Conservation (phyloP, 30 jellyfish, hydroid and myxozoan genomes). For the Hydra vulgaris region DNA sequence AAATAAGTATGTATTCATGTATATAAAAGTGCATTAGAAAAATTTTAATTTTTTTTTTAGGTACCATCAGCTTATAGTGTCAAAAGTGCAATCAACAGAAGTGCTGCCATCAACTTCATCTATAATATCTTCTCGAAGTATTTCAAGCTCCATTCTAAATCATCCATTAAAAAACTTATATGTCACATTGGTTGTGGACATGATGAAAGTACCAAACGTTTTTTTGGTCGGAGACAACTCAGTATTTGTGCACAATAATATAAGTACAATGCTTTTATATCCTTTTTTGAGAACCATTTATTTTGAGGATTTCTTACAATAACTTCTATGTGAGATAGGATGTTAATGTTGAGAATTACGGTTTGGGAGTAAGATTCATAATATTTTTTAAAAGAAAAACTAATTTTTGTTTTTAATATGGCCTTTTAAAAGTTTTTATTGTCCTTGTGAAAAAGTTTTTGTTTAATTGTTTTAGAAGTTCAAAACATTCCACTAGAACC, state of each 20-base stretch:
- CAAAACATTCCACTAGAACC: conserved; percentile 1
- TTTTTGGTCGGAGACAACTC: background rate
- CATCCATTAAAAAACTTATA: background rate
- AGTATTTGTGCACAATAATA: background rate
- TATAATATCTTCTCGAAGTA: background rate
- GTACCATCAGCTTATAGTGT: background rate
- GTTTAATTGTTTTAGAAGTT: background rate
- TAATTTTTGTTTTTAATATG: background rate
- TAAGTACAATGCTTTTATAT: background rate
- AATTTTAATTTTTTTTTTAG: too few relatives aligned
- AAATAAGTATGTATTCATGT: too few relatives aligned
- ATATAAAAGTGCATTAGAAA: too few relatives aligned
- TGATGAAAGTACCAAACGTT: background rate
- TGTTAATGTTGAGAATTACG: too few relatives aligned
- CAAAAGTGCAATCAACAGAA: background rate
- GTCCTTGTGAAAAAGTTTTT: background rate
- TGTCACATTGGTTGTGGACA: background rate
- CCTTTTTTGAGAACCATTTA: background rate
- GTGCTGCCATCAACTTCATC: background rate
- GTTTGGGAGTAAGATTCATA: too few relatives aligned
- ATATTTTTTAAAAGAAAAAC: too few relatives aligned
- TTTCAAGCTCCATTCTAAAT: background rate
- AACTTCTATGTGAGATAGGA: too few relatives aligned
- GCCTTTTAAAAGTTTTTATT: too few relatives aligned
- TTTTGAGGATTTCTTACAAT: too few relatives aligned